Evolutionary conservation across 2,888 invertebrate species (phyloP).

Genomic region (Noctua fimbriata): DNA sequence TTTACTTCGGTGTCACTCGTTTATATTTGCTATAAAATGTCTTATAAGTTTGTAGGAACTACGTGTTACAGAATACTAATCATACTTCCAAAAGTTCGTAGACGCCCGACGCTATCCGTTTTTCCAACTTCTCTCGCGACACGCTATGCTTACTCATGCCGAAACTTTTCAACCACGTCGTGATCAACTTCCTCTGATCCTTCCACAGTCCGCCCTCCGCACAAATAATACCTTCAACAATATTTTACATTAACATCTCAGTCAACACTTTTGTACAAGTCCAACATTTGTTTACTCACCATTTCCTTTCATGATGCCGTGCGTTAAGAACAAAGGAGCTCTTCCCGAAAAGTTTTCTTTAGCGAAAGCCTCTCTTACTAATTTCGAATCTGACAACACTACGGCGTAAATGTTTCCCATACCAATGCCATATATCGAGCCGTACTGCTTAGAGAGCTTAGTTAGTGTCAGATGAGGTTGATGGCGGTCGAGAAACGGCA

Average conservation of each 20-base stretch:
- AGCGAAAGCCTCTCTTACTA: constrained; percentile 93
- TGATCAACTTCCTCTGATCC: constrained; percentile 94
- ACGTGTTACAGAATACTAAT: constrained; percentile 32
- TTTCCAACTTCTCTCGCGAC: constrained; percentile 91
- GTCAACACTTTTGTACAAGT: neutral
- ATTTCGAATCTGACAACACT: constrained; percentile 93
- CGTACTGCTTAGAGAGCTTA: constrained; percentile 92
- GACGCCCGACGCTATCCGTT: constrained; percentile 91
- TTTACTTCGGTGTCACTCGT: neutral
- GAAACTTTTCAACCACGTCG: constrained; percentile 93
- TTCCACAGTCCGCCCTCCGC: constrained; percentile 95
- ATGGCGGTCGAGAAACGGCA: constrained; percentile 92
- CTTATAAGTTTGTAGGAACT: neutral
- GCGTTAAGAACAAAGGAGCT: constrained; percentile 95
- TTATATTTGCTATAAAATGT: constrained; percentile 5
- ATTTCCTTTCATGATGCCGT: constrained; percentile 96
- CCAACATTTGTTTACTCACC: constrained; percentile 90
- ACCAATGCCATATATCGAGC: constrained; percentile 93
- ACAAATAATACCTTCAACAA: constrained; percentile 93
- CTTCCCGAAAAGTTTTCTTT: constrained; percentile 93
- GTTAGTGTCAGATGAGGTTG: constrained; percentile 94
- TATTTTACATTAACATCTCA: constrained; percentile 10
- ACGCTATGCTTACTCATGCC: constrained; percentile 92
- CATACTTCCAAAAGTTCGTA: constrained; percentile 91
- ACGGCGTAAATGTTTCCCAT: constrained; percentile 95